These are phyloP conservation scores for Rhizomys pruinosus DNA, from an alignment of 2,113 vertebrate genomes.

Conservation along the genomic window DNA sequence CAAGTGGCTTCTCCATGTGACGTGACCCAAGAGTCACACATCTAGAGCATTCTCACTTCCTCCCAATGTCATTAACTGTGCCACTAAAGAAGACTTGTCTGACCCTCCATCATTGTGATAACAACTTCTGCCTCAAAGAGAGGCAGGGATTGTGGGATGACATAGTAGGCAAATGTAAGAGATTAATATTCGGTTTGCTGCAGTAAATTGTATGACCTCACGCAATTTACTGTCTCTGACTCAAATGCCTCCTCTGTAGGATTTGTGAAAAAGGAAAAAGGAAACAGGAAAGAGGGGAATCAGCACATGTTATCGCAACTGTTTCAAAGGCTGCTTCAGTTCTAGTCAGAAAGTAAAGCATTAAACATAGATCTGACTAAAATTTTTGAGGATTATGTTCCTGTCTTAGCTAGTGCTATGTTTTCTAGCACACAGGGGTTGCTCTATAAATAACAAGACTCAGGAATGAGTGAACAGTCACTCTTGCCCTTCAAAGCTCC, in stretches of 20 bases:
- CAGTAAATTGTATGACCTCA: not conserved
- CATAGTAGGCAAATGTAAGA: not conserved
- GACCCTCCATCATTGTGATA: not conserved
- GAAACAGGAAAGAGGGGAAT: not conserved
- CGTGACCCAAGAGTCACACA: not conserved
- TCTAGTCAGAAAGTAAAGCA: not conserved
- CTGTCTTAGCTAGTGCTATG: not conserved
- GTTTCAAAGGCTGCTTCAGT: not conserved
- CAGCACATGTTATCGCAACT: not conserved
- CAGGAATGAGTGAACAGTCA: not conserved
- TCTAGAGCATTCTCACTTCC: not conserved
- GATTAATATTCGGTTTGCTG: not conserved
- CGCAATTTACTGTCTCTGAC: not conserved
- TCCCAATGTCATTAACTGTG: not conserved
- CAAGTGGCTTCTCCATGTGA: not conserved
- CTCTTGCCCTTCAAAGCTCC: not conserved
- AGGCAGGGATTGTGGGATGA: not conserved
- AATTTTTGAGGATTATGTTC: not conserved
- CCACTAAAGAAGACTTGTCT: not conserved
- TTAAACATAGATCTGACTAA: not conserved
- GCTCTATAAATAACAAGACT: not conserved
- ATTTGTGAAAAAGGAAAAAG: not conserved
- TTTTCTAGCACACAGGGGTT: not conserved
- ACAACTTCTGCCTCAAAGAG: not conserved
- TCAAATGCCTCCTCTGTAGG: not conserved